phyloP scores from a whole-genome alignment of 1,140 invertebrate species.

The Steinernema feltiae region DNA sequence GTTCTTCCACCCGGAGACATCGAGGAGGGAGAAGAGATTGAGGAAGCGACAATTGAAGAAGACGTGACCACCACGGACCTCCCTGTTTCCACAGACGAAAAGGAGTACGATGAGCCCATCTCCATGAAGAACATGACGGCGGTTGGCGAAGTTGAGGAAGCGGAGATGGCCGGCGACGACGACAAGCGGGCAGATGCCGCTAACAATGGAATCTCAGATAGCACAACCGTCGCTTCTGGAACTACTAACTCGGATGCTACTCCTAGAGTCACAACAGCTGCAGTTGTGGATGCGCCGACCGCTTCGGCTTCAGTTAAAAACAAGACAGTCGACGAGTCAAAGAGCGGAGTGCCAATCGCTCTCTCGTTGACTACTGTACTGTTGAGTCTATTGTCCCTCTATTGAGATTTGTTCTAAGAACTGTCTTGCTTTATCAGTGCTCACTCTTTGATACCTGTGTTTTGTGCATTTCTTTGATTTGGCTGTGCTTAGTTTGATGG shows the following conservation, averaged over 20 bases:
- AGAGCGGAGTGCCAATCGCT: neutral
- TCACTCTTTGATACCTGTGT: too few relatives aligned
- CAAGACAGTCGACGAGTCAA: neutral
- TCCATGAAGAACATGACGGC: constrained; percentile 2
- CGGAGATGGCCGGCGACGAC: neutral
- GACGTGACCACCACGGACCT: neutral
- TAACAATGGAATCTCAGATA: neutral
- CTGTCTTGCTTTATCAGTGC: too few relatives aligned
- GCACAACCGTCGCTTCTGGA: neutral
- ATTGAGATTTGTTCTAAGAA: too few relatives aligned
- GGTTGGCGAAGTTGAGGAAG: neutral
- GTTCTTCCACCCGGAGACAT: neutral
- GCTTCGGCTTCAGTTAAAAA: neutral
- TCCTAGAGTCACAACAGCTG: neutral
- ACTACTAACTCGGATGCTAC: too few relatives aligned
- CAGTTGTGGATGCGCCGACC: neutral
- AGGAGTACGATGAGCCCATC: neutral
- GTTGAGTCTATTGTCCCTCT: too few relatives aligned
- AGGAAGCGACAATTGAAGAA: neutral
- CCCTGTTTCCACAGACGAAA: neutral
- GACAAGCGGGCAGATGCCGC: neutral
- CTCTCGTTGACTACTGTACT: neutral
- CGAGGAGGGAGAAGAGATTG: neutral
- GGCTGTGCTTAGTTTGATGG: too few relatives aligned
- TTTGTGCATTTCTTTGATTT: too few relatives aligned